Base-by-base conservation (phyloP, 2,888 invertebrate species). In the Drosophila macrospina region DNA sequence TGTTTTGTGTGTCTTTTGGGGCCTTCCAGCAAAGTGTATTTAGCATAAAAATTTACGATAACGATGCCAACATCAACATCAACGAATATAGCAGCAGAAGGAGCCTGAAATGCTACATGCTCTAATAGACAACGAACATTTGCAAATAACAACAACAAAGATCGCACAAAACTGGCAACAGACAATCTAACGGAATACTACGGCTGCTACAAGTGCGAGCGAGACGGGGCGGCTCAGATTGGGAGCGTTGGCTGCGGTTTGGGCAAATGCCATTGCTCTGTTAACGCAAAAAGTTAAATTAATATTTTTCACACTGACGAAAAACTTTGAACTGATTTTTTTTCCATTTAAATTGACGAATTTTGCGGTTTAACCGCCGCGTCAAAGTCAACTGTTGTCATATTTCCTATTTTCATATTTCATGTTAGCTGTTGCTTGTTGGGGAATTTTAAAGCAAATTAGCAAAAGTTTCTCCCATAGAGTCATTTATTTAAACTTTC, bases 31-130 rank as follows among this genome's bases (percentile, higher is more conserved):
- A 65, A 88, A 87, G 86, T 82, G 90, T 90, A 90, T 89, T 90
- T 90, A 90, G 87, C 90, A 90, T 90, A 88, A 90, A 90, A 90
- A 83, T 90, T 90, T 89, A 90, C 89, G 90, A 90, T 90, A 89
- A 90, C 85, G 83, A 84, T 69, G 74, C 57, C 74, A 75, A 56
- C 68, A 87, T 44, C 45, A 44, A 48, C 60, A 63, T 41, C 67
- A 41, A 54, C 37, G 34, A 48, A 44, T 36, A 13, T 13, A 47
- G 41, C 57, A 64, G 52, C 74, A 65, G 56, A 42, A 62, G 50
- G 55, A 63, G 59, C 65, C 80, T 82, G 67, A 69, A 70, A 61
- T 62, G 62, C 71, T 54, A 52, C 68, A 59, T 65, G 71, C 55
- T 52, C 72, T 66, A 80, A 80, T 73, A 82, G 83, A 79, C 72